These are phyloP conservation scores for Vanessa atalanta DNA, from an alignment of 1,140 invertebrate species.

Conservation along the genomic window DNA sequence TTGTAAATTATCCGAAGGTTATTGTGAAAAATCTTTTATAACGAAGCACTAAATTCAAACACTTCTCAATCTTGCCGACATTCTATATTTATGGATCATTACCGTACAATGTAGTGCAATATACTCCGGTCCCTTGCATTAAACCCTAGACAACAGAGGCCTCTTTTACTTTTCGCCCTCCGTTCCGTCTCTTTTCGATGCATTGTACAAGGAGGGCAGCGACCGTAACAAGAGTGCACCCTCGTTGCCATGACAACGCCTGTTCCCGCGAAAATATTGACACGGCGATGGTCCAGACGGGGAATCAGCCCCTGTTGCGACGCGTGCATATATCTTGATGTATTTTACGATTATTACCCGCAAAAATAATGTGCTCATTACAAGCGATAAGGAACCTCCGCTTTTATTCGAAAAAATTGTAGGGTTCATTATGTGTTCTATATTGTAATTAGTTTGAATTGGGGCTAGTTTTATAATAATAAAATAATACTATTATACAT, in stretches of 20 bases:
- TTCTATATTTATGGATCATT: constrained; percentile 40
- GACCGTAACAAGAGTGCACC: constrained; percentile 70
- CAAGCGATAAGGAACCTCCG: constrained; percentile 53
- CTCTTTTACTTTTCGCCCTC: constrained; percentile 65
- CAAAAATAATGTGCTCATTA: constrained; percentile 61
- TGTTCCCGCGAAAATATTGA: constrained; percentile 74
- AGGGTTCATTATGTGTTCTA: background rate
- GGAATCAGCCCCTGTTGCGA: constrained; percentile 43
- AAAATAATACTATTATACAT: too few relatives aligned
- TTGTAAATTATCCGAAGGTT: background rate
- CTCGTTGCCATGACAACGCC: constrained; percentile 74
- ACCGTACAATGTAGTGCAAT: constrained; percentile 40
- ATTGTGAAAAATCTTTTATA: background rate
- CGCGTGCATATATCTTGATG: constrained; percentile 55
- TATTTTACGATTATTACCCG: constrained; percentile 65
- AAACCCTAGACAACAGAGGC: constrained; percentile 62
- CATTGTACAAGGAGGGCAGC: constrained; percentile 70
- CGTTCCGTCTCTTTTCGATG: constrained; percentile 68
- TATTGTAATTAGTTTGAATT: too few relatives aligned
- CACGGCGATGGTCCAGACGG: constrained; percentile 66
- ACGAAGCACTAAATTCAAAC: background rate
- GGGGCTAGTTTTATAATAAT: too few relatives aligned
- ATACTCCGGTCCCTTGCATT: constrained; percentile 53
- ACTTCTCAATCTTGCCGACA: background rate
- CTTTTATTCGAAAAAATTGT: constrained; percentile 13